A percentile compares a stretch with the other conserved stretches of the same genome.
Evolutionary conservation across 2,888 invertebrate genomes (phyloP).

Genomic region (Eilema griseolum): DNA sequence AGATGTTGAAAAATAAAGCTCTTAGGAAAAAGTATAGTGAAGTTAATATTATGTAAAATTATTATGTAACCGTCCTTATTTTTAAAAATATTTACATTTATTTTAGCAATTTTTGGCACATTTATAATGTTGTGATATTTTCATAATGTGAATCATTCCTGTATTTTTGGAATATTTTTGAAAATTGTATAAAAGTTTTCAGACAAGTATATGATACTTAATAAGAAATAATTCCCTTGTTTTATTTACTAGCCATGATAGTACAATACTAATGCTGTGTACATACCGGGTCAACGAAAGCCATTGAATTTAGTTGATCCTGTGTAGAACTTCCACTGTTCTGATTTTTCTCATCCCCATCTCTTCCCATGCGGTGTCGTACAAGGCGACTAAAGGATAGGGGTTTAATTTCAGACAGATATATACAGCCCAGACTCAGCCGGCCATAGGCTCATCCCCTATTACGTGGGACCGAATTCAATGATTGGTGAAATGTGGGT

Average conservation of each 20-base stretch:
- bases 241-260: constrained; percentile 44
- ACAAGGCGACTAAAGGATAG: too few relatives aligned
- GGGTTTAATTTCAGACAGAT: too few relatives aligned
- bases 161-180: constrained; percentile 81
- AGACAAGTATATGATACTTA: constrained; percentile 79
- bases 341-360: too few relatives aligned
- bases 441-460: too few relatives aligned
- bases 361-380: too few relatives aligned
- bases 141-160: constrained; percentile 81
- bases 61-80: constrained; percentile 76
- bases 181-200: constrained; percentile 82
- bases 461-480: too few relatives aligned
- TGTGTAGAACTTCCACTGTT: too few relatives aligned
- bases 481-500: too few relatives aligned
- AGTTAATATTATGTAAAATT: constrained; percentile 78
- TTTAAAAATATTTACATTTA: constrained; percentile 82
- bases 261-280: background rate
- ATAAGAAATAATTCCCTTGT: constrained; percentile 60
- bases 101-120: constrained; percentile 82
- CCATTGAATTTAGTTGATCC: too few relatives aligned
- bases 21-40: constrained; percentile 71
- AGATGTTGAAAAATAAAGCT: constrained; percentile 63
- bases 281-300: too few relatives aligned
- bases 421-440: too few relatives aligned
- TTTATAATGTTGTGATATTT: constrained; percentile 83